phyloP scores from a whole-genome alignment of 2,888 invertebrate species.

The Lochmaea crataegi region DNA sequence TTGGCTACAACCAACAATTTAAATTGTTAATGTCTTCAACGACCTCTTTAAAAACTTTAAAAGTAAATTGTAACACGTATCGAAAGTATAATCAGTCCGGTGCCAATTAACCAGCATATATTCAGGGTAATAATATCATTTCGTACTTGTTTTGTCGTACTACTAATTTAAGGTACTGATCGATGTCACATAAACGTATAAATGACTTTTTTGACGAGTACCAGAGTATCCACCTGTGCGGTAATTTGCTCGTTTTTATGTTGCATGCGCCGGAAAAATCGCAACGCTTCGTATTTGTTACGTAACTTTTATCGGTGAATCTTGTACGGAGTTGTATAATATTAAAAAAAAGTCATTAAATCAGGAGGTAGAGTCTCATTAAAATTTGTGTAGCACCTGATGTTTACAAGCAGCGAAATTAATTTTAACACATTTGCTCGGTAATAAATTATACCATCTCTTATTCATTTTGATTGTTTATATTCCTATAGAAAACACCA shows the following conservation, averaged over 20 bases:
- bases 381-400: constrained; percentile 25
- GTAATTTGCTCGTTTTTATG: constrained; percentile 20
- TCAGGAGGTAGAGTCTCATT: constrained; percentile 33
- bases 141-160: background rate
- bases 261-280: constrained; percentile 22
- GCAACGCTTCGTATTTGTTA: constrained; percentile 24
- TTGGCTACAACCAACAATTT: no score
- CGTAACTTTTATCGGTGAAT: constrained; percentile 30
- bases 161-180: background rate
- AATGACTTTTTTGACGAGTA: constrained; percentile 14
- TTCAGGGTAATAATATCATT: background rate
- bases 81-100: no score
- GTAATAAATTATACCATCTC: constrained; percentile 6
- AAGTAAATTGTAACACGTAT: no score
- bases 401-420: constrained; percentile 34
- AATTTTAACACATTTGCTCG: constrained; percentile 27
- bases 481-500: no score
- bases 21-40: no score
- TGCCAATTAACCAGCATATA: no score
- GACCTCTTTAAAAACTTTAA: no score
- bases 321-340: constrained; percentile 19
- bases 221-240: constrained; percentile 18
- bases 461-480: no score
- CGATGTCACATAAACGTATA: background rate
- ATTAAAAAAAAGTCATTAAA: constrained; percentile 34